Evolutionary conservation across 2,888 invertebrate species (phyloP), one percentile per base, ranked within the genome.

Genomic region (Bellardia pandia): DNA sequence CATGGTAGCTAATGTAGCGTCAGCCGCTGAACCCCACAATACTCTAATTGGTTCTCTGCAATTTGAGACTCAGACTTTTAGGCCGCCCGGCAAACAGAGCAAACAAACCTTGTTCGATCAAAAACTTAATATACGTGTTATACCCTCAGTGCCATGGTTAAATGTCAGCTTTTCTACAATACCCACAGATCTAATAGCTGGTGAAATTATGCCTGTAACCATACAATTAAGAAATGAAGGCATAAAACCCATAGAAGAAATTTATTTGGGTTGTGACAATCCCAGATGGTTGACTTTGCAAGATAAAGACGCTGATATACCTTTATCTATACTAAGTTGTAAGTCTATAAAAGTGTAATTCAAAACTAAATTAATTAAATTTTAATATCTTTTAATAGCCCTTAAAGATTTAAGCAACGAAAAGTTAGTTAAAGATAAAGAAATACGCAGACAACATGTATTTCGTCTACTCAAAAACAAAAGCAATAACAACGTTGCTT

Each of bases 81-180:
- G 92, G 66, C 89, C 91, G 1, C 90, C 89, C 3, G 91, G 91
- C 51, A 90, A 90, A 77, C 89, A 89, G 51, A 89, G 90, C 48
- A 89, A 91, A 4, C 90, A 91, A 74, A 90, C 89, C 7, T 48
- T 92, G 45, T 90, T 91, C 62, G 97, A 97, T 92, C 95, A 96
- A 89, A 95, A 97, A 88, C 94, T 98, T 76, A 95, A 96, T 89
- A 96, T 98, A 80, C 95, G 95, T 88, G 95, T 98, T 74, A 95
- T 97, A 66, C 96, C 97, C 14, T 95, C 96, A 89, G 96, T 98
- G 87, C 98, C 98, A 0, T 96, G 96, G 90, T 94, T 98, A 90
- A 96, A 97, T 95, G 95, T 96, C 2, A 94, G 94, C 60, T 96
- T 97, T 90, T 94, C 95, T 56, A 94, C 95, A 89, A 94, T 96